Base-by-base conservation (phyloP, 2,888 invertebrate genomes). In the Aplocera efformata region DNA sequence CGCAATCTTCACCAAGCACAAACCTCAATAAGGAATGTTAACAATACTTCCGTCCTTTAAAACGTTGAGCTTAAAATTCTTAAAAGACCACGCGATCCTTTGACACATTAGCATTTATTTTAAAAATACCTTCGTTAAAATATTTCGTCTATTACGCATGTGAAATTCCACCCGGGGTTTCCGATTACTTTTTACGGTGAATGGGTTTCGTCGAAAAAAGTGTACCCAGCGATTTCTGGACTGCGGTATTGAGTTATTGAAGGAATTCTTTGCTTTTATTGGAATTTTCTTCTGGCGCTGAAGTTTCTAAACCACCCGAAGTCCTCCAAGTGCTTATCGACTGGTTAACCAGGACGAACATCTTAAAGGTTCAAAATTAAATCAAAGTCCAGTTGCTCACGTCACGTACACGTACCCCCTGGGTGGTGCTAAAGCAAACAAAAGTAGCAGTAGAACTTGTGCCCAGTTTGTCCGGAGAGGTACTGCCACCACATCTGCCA, bases 91-190 rank as follows among this genome's bases (percentile, higher is more conserved):
- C 57, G 63, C 65, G 38, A 60, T 56, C 50, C 58, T 63, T 67
- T 72, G 67, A 70, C 77, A 75, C 74, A 69, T 78, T 71, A 69
- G 54, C 68, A 64, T 69, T 62, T 58, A 63, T 67, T 65, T 52
- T 44, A 67, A 74, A 80, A 75, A 71, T 68, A 62, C 43, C 42
- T 74, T 82, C 81, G 76, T 85, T 84, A 85, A 85, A 84, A 84
- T 84, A 67, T 72, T 78, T 76, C 43, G 59, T 58, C 74, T 78
- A 76, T 79, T 78, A 80, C 76, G 47, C 42, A 48, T 26, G 58
- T 63, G 58, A 66, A 72, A 79, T 80, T 77, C 63, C 56, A 42
- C 29, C 52, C 27, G 39, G 56, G 55, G 54, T 62, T 63, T 64
- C 55, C 44, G 50, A 49, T 45, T 46, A 42, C 44, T 75, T 71